These are phyloP conservation scores for Meloidogyne exigua DNA, from an alignment of 1,140 invertebrate species.

Conservation along the genomic window DNA sequence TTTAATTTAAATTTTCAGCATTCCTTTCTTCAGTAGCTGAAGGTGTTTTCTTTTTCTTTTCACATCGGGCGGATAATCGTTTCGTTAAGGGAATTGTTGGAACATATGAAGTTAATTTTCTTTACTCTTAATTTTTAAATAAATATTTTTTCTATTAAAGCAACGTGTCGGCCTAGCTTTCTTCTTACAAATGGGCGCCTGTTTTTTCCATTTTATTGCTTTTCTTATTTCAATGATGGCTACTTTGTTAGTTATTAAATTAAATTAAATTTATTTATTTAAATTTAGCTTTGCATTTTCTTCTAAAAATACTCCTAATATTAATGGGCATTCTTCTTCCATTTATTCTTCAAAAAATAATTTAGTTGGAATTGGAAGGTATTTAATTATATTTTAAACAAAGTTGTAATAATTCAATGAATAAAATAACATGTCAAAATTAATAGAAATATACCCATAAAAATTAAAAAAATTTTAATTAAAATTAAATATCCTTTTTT, in stretches of 20 bases:
- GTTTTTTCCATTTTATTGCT: constrained; percentile 60
- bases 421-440: too few species aligned
- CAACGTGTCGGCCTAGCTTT: constrained; percentile 62
- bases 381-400: too few species aligned
- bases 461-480: too few species aligned
- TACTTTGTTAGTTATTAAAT: constrained; percentile 44
- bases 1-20: constrained; percentile 39
- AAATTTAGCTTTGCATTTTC: constrained; percentile 49
- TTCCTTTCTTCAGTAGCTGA: constrained; percentile 59
- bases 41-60: constrained; percentile 63
- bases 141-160: constrained; percentile 19
- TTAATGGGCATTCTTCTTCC: constrained; percentile 51
- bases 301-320: constrained; percentile 48
- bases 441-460: too few species aligned
- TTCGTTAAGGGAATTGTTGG: constrained; percentile 64
- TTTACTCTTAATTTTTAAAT: not conserved
- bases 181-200: constrained; percentile 63
- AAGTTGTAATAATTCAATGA: too few species aligned
- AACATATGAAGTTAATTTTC: constrained; percentile 53
- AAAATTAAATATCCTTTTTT: too few species aligned
- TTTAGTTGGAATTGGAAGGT: constrained; percentile 62
- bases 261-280: not conserved
- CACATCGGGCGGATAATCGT: constrained; percentile 61
- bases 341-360: constrained; percentile 56
- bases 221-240: constrained; percentile 59